Conservation (phyloP, 1,140 invertebrate species). For the Calliphora vicina region DNA sequence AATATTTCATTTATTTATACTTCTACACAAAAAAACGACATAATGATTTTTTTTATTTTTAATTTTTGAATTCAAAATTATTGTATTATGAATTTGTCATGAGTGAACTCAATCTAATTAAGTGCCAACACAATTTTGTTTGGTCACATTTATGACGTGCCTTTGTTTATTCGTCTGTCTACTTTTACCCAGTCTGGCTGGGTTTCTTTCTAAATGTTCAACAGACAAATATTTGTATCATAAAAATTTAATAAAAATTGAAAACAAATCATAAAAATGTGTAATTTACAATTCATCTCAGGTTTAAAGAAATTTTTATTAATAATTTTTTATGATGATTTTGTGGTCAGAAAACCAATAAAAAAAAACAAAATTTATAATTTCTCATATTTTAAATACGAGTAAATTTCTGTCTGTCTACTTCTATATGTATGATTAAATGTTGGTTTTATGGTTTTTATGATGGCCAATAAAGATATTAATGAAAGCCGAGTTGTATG, state of each 20-base stretch:
- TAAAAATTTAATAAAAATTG: neutral
- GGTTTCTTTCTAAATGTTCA: neutral
- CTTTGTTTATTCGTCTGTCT: neutral
- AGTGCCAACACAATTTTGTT: neutral
- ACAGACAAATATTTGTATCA: neutral
- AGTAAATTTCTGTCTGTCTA: neutral
- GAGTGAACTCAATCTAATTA: constrained; percentile 7
- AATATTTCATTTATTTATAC: neutral
- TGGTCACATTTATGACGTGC: neutral
- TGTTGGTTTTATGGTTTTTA: neutral
- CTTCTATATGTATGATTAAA: neutral
- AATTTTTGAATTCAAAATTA: neutral
- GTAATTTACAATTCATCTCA: constrained; percentile 22
- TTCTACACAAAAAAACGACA: neutral
- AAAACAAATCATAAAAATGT: constrained; percentile 12
- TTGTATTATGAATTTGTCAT: neutral
- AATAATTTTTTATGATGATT: constrained; percentile 17
- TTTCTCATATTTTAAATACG: neutral
- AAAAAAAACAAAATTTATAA: neutral
- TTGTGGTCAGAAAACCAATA: constrained; percentile 9
- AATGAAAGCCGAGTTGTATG: neutral
- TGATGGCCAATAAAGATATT: constrained; percentile 28
- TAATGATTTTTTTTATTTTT: no score
- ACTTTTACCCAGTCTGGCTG: no score
- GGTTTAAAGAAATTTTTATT: neutral